Evolutionary conservation across 2,888 invertebrate species (phyloP).

Genomic region (Acanthococcus lagerstroemiae): DNA sequence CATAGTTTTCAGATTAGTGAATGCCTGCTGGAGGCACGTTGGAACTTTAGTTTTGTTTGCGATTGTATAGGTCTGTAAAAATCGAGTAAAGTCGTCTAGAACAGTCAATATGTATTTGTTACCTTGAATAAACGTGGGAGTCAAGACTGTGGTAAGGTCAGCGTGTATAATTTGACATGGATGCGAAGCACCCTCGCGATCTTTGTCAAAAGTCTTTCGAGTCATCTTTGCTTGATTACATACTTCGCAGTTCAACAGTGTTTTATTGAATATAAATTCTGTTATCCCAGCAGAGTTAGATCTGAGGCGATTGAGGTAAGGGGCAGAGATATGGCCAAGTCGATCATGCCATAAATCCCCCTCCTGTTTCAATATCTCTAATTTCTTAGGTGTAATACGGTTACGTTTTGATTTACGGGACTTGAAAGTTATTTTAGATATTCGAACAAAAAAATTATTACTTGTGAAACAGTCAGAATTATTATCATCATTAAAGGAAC

Average conservation of each 20-base stretch:
- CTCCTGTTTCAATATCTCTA: not conserved
- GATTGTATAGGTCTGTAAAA: not conserved
- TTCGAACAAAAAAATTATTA: too few species aligned
- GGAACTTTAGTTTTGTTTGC: not conserved
- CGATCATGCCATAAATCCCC: not conserved
- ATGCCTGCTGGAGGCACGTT: not conserved
- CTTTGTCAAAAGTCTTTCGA: not conserved
- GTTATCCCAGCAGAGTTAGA: not conserved
- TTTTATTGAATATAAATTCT: not conserved
- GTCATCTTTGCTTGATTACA: not conserved
- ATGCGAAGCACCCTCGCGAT: not conserved
- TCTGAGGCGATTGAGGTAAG: not conserved
- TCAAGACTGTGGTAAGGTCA: not conserved
- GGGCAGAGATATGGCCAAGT: not conserved
- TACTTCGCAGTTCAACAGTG: not conserved
- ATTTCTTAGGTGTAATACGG: not conserved
- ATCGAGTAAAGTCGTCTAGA: not conserved
- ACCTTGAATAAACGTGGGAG: not conserved
- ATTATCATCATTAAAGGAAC: too few species aligned
- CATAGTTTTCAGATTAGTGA: not conserved
- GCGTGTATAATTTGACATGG: slow-evolving; percentile 2
- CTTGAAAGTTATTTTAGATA: too few species aligned
- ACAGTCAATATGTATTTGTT: not conserved
- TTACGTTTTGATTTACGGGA: too few species aligned
- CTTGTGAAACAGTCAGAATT: too few species aligned